A percentile compares a stretch with the other conserved stretches of the same genome.
Evolutionary conservation across 2,113 vertebrate species (phyloP).

Genomic region (Paradoxurus hermaphroditus): DNA sequence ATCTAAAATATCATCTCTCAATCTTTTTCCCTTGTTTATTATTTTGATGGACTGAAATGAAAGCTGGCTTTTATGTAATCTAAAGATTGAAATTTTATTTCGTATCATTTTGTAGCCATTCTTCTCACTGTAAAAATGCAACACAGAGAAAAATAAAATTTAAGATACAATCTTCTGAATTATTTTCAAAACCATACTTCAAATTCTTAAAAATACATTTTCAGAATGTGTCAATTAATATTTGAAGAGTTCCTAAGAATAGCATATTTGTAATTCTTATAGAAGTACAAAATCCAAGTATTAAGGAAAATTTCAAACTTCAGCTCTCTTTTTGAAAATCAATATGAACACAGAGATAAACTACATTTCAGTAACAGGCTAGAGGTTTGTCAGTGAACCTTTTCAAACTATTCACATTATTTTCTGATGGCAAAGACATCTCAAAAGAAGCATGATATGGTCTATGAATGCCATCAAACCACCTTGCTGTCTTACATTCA

Average conservation of each 20-base stretch:
- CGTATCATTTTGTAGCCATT: neutral
- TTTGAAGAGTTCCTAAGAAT: conserved; percentile 4
- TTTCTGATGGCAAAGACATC: conserved; percentile 52
- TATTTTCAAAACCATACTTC: conserved; percentile 34
- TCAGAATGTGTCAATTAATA: conserved; percentile 45
- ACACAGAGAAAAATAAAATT: neutral
- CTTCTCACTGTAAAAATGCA: conserved; percentile 11
- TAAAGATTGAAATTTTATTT: conserved; percentile 12
- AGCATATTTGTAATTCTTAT: neutral
- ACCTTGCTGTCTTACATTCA: neutral
- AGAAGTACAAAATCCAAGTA: conserved; percentile 21
- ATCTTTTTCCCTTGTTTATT: neutral
- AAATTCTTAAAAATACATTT: conserved; percentile 16
- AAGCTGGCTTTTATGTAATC: neutral
- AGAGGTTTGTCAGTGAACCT: conserved; percentile 4
- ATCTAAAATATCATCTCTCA: neutral
- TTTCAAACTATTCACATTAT: conserved; percentile 24
- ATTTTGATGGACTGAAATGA: neutral
- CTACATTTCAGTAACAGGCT: neutral
- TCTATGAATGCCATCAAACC: conserved; percentile 18
- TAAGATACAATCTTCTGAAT: neutral
- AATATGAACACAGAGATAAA: conserved; percentile 39
- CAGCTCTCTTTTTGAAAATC: conserved; percentile 64
- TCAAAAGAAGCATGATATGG: neutral
- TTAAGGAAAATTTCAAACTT: conserved; percentile 49